Evolutionary conservation across 2,888 invertebrate species (phyloP).

Genomic region (Agrotis exclamationis): DNA sequence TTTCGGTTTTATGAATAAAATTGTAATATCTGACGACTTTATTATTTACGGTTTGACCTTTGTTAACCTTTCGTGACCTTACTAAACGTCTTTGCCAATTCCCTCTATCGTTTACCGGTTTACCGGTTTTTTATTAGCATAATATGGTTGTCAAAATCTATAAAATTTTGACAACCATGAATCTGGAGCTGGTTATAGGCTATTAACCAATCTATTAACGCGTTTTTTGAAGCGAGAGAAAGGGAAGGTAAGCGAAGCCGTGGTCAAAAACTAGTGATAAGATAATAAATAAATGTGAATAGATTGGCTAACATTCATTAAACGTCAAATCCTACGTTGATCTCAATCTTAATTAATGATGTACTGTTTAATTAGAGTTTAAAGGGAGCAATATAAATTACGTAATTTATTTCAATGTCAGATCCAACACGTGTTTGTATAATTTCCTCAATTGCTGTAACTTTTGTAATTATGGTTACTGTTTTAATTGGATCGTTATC

Average conservation of each 20-base stretch:
- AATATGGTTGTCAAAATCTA: no score
- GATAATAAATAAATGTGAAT: background rate
- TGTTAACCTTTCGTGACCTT: background rate
- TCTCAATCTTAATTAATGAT: conserved; percentile 13
- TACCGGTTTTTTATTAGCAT: no score
- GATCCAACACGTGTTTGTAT: conserved; percentile 1
- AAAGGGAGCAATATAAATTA: conserved; percentile 10
- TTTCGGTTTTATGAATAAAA: background rate
- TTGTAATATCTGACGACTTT: background rate
- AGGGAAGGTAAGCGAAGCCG: no score
- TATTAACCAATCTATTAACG: no score
- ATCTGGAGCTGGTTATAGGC: no score
- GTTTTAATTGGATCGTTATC: conserved; percentile 3
- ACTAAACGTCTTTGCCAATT: background rate
- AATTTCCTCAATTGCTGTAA: background rate
- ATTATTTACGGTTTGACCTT: background rate
- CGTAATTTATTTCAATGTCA: conserved; percentile 23
- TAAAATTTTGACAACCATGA: no score
- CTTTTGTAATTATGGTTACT: conserved; percentile 3
- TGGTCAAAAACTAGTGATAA: background rate
- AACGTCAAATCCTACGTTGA: background rate
- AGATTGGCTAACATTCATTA: conserved; percentile 9
- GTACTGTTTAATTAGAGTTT: background rate
- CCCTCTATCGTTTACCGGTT: no score
- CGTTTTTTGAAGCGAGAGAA: no score